Percentiles rank a stretch among this genome's conserved stretches.
Conservation (phyloP, 1,140 invertebrate species). For the Coelopa frigida region DNA sequence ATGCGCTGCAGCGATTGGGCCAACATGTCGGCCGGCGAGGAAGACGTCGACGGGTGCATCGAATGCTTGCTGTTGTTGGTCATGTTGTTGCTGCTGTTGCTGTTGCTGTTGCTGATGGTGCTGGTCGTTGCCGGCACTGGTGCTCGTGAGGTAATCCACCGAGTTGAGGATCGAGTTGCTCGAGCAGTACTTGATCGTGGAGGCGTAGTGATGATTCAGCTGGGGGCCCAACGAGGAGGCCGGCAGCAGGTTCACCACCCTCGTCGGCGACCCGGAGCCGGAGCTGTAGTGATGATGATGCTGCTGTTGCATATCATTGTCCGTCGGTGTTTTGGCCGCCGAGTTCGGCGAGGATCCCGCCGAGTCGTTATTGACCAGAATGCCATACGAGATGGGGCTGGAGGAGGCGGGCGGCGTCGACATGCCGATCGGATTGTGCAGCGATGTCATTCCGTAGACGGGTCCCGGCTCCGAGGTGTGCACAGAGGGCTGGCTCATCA, state of each 20-base stretch:
- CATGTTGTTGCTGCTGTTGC: constrained; percentile 6
- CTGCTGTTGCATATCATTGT: constrained; percentile 30
- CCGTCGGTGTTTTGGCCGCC: constrained; percentile 24
- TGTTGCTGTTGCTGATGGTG: constrained; percentile 24
- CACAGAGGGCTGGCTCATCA: constrained; percentile 14
- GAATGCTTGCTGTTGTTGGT: not conserved
- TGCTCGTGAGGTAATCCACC: constrained; percentile 7
- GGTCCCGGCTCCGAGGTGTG: constrained; percentile 5
- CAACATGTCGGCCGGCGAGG: constrained; percentile 4
- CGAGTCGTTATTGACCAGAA: constrained; percentile 9
- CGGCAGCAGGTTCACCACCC: constrained; percentile 19
- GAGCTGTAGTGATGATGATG: constrained; percentile 18
- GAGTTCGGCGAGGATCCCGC: constrained; percentile 33
- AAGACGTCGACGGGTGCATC: not conserved
- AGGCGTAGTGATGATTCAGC: constrained; percentile 32
- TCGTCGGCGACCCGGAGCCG: constrained; percentile 1
- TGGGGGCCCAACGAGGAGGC: not conserved
- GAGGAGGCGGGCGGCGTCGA: constrained; percentile 35
- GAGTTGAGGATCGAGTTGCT: constrained; percentile 33
- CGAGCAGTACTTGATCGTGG: constrained; percentile 40
- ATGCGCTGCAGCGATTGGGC: constrained; percentile 11
- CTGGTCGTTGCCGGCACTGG: no score
- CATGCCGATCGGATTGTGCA: constrained; percentile 25
- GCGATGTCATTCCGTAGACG: constrained; percentile 13
- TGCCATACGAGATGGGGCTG: constrained; percentile 29